Evolutionary conservation across 2,888 invertebrate species (phyloP), one percentile per base, ranked within the genome.

Genomic region (Drosophila prostipennis): DNA sequence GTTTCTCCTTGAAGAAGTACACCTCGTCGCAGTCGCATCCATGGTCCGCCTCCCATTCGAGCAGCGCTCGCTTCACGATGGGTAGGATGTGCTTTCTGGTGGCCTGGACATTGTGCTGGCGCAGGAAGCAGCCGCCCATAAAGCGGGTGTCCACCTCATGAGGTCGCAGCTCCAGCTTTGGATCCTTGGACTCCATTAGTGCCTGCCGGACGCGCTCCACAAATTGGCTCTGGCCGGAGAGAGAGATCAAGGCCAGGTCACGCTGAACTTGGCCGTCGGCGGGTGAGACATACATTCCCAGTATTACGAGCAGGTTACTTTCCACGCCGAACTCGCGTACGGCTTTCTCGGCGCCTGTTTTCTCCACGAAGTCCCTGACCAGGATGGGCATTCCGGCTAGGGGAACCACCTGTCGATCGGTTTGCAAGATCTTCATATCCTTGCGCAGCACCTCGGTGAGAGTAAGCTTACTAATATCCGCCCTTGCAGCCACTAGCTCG

Each of bases 61-160:
- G 79, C 60, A 92, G 72, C 60, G 93, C 93, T n/a, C 92, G 91
- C 77, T 93, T 93, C 13, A 95, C 80, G 23, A 95, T 92, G 0
- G 95, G 95, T 60, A 95, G 91, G 72, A 95, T 94, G 84, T 96
- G 95, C 89, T 96, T 96, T 29, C 96, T 93, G 0, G 95, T 94
- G 0, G 94, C 93, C 45, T 93, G 92, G 0, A 94, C 85, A 82
- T 96, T 95, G 0, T 89, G 82, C 78, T 95, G 95, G 8, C 91
- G 91, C 79, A 93, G 94, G 78, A 94, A 93, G 8, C 87, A 75
- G 49, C 94, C 93, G 57, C 93, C 89, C 37, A 91, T 88, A 39
- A 93, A 91, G 23, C 74, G 55, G 40, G 92, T 53, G 0, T 76
- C 89, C 39, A 90, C 86, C 0, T 89, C 80, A 39, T 90, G 88